Evolutionary conservation across 2,888 invertebrate species (phyloP).

Genomic region (Trichopria drosophilae): DNA sequence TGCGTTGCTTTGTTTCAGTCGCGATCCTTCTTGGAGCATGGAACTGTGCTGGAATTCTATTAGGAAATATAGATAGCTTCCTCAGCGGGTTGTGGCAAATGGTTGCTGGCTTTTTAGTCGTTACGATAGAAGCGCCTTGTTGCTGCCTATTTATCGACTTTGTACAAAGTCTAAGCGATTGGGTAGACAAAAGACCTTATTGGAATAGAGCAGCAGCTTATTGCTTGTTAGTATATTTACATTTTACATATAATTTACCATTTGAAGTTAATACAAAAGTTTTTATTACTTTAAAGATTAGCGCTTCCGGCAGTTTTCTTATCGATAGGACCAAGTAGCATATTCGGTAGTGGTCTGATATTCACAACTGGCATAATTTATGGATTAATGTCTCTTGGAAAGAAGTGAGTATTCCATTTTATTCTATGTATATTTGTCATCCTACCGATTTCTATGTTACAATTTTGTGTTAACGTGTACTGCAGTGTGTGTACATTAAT

Average conservation of each 20-base stretch:
- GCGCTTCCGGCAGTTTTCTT: constrained; percentile 80
- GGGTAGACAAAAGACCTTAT: constrained; percentile 81
- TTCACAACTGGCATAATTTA: constrained; percentile 87
- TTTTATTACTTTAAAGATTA: constrained; percentile 63
- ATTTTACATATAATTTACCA: constrained; percentile 1
- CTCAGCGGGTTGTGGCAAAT: constrained; percentile 84
- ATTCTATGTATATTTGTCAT: not conserved
- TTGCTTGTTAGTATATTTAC: constrained; percentile 70
- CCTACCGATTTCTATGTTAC: too few species aligned
- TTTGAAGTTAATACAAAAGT: constrained; percentile 5
- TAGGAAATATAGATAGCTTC: constrained; percentile 68
- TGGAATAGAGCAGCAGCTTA: constrained; percentile 89
- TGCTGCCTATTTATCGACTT: constrained; percentile 96
- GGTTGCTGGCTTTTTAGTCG: constrained; percentile 83
- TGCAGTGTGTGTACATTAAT: too few species aligned
- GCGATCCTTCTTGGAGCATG: constrained; percentile 81
- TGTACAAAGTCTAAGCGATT: constrained; percentile 82
- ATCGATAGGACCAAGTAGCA: constrained; percentile 73
- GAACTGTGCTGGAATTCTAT: constrained; percentile 71
- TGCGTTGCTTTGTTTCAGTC: constrained; percentile 72
- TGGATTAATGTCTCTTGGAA: constrained; percentile 93
- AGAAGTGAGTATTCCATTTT: constrained; percentile 74
- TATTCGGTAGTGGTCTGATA: constrained; percentile 86
- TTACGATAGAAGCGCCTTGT: constrained; percentile 93
- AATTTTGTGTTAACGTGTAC: too few species aligned